Conservation (phyloP, 2,113 vertebrate species). For the Tachuris rubrigastra region DNA sequence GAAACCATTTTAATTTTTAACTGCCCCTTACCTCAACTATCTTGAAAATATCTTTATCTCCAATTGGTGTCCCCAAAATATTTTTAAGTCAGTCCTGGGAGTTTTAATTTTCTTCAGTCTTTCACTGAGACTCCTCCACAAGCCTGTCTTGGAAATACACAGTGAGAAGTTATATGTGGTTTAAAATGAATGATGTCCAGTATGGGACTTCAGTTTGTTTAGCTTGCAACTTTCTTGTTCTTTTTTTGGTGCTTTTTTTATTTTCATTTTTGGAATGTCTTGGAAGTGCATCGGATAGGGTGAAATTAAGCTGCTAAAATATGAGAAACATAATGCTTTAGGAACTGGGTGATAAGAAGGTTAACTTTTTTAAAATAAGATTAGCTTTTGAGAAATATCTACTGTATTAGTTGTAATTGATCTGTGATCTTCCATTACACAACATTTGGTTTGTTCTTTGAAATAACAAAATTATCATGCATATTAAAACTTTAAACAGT, state of each 20-base stretch:
- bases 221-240: not conserved
- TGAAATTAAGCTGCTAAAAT: not conserved
- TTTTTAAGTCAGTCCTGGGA: conserved; percentile 39
- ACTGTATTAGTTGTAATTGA: not conserved
- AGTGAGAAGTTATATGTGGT: not conserved
- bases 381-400: conserved; percentile 37
- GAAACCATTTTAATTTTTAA: conserved; percentile 70
- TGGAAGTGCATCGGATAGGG: not conserved
- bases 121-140: not conserved
- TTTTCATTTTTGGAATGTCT: not conserved
- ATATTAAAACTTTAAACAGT: conserved; percentile 10
- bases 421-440: not conserved
- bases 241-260: conserved; percentile 10
- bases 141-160: not conserved
- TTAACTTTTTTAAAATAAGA: conserved; percentile 48
- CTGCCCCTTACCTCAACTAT: conserved; percentile 60
- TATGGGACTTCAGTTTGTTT: conserved; percentile 22
- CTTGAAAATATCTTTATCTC: conserved; percentile 59
- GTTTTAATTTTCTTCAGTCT: not conserved
- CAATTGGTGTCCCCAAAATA: conserved; percentile 20
- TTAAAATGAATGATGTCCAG: not conserved
- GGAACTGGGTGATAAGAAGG: not conserved
- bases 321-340: not conserved
- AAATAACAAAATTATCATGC: conserved; percentile 5
- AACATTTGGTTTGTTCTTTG: conserved; percentile 33